Evolutionary conservation across 2,888 invertebrate species (phyloP).

Genomic region (Hermaeophaga mercurialis): DNA sequence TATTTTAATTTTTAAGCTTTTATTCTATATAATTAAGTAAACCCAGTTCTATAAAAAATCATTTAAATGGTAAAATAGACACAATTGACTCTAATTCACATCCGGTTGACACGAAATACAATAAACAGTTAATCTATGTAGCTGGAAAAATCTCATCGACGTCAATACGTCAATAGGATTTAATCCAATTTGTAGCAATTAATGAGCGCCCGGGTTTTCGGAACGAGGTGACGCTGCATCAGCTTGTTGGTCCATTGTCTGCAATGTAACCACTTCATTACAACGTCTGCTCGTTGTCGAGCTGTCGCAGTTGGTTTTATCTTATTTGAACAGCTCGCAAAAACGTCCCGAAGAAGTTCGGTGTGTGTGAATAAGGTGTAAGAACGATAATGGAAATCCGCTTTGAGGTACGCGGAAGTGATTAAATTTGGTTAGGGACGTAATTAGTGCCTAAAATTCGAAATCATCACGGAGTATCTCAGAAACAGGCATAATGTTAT

Average conservation of each 20-base stretch:
- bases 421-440: background rate
- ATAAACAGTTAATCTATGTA: too few relatives aligned
- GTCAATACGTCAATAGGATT: background rate
- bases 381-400: background rate
- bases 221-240: background rate
- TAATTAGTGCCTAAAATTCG: too few relatives aligned
- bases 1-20: too few relatives aligned
- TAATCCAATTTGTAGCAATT: background rate
- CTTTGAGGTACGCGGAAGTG: background rate
- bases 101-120: too few relatives aligned
- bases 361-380: background rate
- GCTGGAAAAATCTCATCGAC: too few relatives aligned
- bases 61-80: too few relatives aligned
- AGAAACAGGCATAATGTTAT: too few relatives aligned
- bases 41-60: too few relatives aligned
- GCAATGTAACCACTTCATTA: background rate
- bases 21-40: too few relatives aligned
- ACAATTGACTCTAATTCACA: too few relatives aligned
- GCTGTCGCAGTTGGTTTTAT: background rate
- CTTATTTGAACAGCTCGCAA: background rate
- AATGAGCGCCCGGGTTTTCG: background rate
- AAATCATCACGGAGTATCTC: too few relatives aligned
- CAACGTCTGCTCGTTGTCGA: background rate
- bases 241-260: slow-evolving; percentile 1
- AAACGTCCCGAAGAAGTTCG: background rate